Evolutionary conservation across 2,888 invertebrate genomes (phyloP), one percentile per base, ranked within the genome.

Genomic region (Ariolimax columbianus): DNA sequence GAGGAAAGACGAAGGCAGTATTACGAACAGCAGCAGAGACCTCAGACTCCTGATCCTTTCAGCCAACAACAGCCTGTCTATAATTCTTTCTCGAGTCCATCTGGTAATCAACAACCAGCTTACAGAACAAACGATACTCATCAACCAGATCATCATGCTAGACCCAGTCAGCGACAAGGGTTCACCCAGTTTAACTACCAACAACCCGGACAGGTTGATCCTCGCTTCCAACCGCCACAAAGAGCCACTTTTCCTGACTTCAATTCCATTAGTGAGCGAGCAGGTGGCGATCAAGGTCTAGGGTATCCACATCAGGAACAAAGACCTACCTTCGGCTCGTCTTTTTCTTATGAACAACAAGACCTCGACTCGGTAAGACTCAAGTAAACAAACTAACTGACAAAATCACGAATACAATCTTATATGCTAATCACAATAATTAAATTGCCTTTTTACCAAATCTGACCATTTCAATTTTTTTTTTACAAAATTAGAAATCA

Each of bases 1-100:
- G 81, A 70, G 70, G 43, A 81, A 23, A 63, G 70, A 30, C 30
- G 51, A 23, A 47, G 70, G 23, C 23, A 36, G 66, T 55, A 70
- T 33, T 66, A 81, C 11, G 70, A 81, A 51, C 36, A 47, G 26
- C 63, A 43, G 11, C 59, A 63, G 63, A 23, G n/a, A 66, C n/a
- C n/a, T n/a, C n/a, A n/a, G n/a, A n/a, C n/a, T n/a, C n/a, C n/a
- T n/a, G n/a, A n/a, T n/a, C n/a, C n/a, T n/a, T n/a, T n/a, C n/a
- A n/a, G n/a, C n/a, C n/a, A 43, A 2, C 43, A 73, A n/a, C 73
- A 73, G 23, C n/a, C 43, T 9, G 1, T 3, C 4, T 11, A 55
- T 23, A 70, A 23, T 26, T 19, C 70, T 4, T 17, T 23, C 14
- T 40, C 38, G 38, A 70, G 38, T 26, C 2, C 36, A n/a, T 38